A percentile compares a stretch with the other conserved stretches of the same genome.
These are phyloP conservation scores for Chlorops oryzae DNA, from an alignment of 1,140 invertebrate species.

Conservation along the genomic window DNA sequence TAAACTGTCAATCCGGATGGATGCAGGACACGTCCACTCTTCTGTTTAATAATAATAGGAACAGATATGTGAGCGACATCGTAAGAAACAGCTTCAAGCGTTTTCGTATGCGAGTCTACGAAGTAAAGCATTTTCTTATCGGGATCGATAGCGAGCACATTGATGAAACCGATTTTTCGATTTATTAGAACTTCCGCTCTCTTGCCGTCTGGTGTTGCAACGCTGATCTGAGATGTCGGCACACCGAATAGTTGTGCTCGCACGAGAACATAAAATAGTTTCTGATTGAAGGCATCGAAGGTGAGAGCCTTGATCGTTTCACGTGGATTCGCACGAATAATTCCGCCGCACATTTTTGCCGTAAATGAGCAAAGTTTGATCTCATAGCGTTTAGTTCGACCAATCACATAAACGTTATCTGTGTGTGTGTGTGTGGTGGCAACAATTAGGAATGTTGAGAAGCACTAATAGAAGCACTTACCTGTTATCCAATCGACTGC, in stretches of 20 bases:
- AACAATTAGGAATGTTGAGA: background rate
- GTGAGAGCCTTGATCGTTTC: conserved; percentile 53
- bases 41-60: conserved; percentile 50
- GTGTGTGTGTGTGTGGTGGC: conserved; percentile 4
- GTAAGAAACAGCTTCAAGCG: conserved; percentile 60
- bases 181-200: conserved; percentile 43
- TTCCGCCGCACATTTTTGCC: conserved; percentile 52
- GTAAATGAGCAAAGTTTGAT: conserved; percentile 56
- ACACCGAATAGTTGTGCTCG: conserved; percentile 43
- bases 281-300: conserved; percentile 51
- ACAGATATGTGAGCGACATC: conserved; percentile 47
- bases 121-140: conserved; percentile 63
- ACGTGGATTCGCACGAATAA: conserved; percentile 57
- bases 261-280: conserved; percentile 55
- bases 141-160: conserved; percentile 61
- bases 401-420: conserved; percentile 69
- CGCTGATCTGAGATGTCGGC: conserved; percentile 53
- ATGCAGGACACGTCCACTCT: conserved; percentile 47
- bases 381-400: conserved; percentile 49
- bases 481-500: conserved; percentile 70
- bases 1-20: conserved; percentile 53
- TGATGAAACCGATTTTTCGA: conserved; percentile 52
- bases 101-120: conserved; percentile 56
- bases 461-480: background rate
- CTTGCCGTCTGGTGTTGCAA: conserved; percentile 60